A percentile compares a stretch with the other conserved stretches of the same genome.
These are phyloP conservation scores for Sprattus sprattus DNA, from an alignment of 2,113 vertebrate species.

Conservation along the genomic window DNA sequence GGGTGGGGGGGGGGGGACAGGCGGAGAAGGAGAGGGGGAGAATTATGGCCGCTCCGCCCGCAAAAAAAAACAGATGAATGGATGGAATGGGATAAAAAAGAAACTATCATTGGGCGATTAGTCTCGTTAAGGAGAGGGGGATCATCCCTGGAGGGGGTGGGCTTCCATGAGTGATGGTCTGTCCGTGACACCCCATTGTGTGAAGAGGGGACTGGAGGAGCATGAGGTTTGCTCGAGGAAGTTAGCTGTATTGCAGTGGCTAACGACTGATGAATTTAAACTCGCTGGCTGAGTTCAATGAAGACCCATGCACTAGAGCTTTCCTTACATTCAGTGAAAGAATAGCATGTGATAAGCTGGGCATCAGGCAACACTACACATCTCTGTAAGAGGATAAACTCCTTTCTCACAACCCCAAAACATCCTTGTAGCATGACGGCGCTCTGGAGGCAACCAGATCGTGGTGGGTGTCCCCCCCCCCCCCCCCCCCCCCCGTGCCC, in stretches of 20 bases:
- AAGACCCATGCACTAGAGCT: neutral
- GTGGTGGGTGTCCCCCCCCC: too few relatives aligned
- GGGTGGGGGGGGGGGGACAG: neutral
- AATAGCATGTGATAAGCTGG: neutral
- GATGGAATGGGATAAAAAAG: neutral
- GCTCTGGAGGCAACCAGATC: neutral
- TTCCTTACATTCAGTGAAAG: neutral
- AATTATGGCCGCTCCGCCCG: neutral
- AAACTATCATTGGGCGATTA: neutral
- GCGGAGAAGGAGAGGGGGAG: neutral
- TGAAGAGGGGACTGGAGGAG: neutral
- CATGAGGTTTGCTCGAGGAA: neutral
- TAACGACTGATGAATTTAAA: constrained; percentile 3
- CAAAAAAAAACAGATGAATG: neutral
- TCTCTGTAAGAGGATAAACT: neutral
- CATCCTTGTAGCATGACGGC: neutral
- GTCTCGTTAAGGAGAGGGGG: neutral
- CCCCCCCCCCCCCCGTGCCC: too few relatives aligned
- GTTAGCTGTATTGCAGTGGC: neutral
- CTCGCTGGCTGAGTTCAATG: neutral
- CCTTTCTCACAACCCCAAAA: neutral
- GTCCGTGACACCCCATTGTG: neutral
- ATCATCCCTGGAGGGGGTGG: neutral
- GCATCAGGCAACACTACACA: neutral
- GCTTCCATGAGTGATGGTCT: neutral